These are phyloP conservation scores for Pseudomugil gertrudae DNA, from an alignment of 2,797 vertebrate species.

Conservation along the genomic window DNA sequence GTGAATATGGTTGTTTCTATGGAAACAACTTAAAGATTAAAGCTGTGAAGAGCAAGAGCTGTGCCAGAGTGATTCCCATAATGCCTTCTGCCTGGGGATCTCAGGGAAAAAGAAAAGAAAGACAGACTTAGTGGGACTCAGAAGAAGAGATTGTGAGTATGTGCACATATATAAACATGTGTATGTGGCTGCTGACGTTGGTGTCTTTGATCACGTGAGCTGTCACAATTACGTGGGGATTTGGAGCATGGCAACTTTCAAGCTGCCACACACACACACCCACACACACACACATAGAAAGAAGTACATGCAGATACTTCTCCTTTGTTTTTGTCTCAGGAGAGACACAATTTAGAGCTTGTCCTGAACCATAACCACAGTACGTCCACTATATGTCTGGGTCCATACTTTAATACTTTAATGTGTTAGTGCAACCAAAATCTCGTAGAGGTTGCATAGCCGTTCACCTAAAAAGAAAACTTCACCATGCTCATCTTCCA, in stretches of 20 bases:
- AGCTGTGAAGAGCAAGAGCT: conserved; percentile 74
- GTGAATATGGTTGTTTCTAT: conserved; percentile 81
- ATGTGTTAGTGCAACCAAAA: background rate
- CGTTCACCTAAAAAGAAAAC: too few relatives aligned
- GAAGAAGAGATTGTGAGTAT: conserved; percentile 24
- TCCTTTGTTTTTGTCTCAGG: background rate
- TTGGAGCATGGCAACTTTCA: conserved; percentile 45
- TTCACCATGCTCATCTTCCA: background rate
- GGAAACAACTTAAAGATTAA: conserved; percentile 87
- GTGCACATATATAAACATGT: background rate
- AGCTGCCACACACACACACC: conserved; percentile 32
- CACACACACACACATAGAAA: background rate
- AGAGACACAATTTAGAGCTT: background rate
- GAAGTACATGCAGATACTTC: background rate
- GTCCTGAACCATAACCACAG: background rate
- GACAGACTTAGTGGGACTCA: conserved; percentile 44
- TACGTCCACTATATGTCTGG: background rate
- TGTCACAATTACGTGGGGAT: conserved; percentile 52
- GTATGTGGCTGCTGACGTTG: conserved; percentile 38
- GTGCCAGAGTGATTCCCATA: conserved; percentile 78
- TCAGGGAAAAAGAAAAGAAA: conserved; percentile 54
- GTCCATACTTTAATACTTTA: too few relatives aligned
- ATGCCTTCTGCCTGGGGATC: conserved; percentile 75
- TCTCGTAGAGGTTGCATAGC: too few relatives aligned
- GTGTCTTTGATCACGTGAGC: conserved; percentile 54